Base-by-base conservation (phyloP, 2,797 vertebrate genomes). In the Heliangelus exortis region DNA sequence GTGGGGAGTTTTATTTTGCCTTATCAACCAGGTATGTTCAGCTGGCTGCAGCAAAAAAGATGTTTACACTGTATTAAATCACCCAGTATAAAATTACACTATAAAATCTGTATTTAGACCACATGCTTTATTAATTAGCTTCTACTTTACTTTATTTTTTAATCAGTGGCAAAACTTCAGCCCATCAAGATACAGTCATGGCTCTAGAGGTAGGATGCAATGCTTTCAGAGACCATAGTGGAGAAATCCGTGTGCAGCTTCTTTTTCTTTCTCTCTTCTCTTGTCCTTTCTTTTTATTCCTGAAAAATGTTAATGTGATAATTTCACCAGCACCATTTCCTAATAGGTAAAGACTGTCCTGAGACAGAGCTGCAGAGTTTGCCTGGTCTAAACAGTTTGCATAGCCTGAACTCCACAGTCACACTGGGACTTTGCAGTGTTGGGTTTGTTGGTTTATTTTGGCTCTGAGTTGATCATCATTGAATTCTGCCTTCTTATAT, bases 251-350 rank as follows among this genome's bases (percentile, higher is more conserved):
- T n/a, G 41, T 11, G 2, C 3, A 74, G 31, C 15, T 69, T 81
- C 43, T 19, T 7, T 67, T 72, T 51, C 7, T 67, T 72, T 51
- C 8, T 26, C 47, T 59, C 18, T 54, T 82, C 82, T 78, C 48
- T 89, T 77, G 12, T 84, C 33, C 36, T 65, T 34, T 36, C 22
- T 51, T 55, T 71, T 20, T 58, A 50, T 77, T 80, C 34, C 65
- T 69, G 33, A 82, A 88, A 82, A 94, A 96, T 41, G n/a, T 71
- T 89, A 96, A 84, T 76, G 91, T 45, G 80, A 93, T 75, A 84
- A 92, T 96, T 95, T 89, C 79, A 48, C 53, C 79, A 90, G 68
- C 28, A 72, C 33, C 15, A 61, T 67, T 85, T 92, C 62, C 62
- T 92, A 92, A 65, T 31, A 19, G 84, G 62, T 62, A 89, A 94